Conservation (phyloP, 2,888 invertebrate species). For the Chouioia cunea region DNA sequence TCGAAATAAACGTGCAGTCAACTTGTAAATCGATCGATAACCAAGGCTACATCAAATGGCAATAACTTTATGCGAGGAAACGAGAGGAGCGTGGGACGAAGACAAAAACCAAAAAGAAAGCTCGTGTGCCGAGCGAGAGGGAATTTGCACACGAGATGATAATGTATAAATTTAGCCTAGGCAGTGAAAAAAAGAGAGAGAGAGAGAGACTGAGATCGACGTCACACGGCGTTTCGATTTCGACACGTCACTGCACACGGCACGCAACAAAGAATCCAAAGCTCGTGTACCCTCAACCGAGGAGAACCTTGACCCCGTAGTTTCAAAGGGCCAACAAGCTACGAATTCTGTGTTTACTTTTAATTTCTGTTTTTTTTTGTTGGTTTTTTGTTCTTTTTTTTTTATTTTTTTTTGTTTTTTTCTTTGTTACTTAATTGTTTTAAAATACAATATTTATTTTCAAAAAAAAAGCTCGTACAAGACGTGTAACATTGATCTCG, state of each 20-base stretch:
- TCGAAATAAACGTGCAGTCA: too few relatives aligned
- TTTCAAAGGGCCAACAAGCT: not conserved
- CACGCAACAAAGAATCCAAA: constrained; percentile 35
- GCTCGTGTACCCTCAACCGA: not conserved
- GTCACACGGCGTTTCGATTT: constrained; percentile 44
- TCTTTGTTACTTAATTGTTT: constrained; percentile 27
- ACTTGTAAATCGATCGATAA: too few relatives aligned
- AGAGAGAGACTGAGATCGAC: constrained; percentile 15
- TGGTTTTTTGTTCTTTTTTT: constrained; percentile 49
- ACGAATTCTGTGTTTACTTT: not conserved
- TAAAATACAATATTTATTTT: constrained; percentile 28
- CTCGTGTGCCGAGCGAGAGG: not conserved
- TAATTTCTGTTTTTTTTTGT: constrained; percentile 47
- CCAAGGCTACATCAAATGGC: too few relatives aligned
- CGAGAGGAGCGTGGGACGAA: not conserved
- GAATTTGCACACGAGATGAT: not conserved
- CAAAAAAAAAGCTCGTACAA: constrained; percentile 32
- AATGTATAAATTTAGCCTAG: constrained; percentile 41
- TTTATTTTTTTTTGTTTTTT: constrained; percentile 44
- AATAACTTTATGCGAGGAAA: not conserved
- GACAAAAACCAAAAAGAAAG: too few relatives aligned
- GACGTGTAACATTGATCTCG: not conserved
- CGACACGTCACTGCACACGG: constrained; percentile 48
- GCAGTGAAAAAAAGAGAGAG: not conserved
- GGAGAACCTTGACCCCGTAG: constrained; percentile 41